Base-by-base conservation (phyloP, 2,888 invertebrate genomes). In the Oasisia sp. region DNA sequence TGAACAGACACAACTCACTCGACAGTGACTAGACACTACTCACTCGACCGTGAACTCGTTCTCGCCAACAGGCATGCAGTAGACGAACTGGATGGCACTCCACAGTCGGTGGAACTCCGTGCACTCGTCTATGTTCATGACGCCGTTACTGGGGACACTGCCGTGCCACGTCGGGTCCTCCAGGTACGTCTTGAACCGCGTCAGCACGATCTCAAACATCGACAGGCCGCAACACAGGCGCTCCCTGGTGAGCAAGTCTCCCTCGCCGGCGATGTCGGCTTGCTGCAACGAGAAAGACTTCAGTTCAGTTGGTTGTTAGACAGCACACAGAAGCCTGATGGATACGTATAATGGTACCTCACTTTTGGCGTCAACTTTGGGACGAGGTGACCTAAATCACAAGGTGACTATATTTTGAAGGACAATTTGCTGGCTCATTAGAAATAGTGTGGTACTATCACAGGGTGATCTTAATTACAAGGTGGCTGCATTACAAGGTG, bases 71-170 rank as follows among this genome's bases (percentile, higher is more conserved):
- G 99, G 99, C 95, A 99, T 98, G 96, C 99, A 99, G 96, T 99
- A 99, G 92, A 99, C 98, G 97, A 99, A 99, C 96, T 99, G 99
- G 58, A 99, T 97, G 0, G 99, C 99, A 0, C 99, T 99, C 99
- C 99, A 99, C 91, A 99, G 97, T 19, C 96, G 94, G 97, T 99
- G 99, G 96, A 99, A 99, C 97, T 99, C 99, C 1, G 98, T 98
- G 95, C 99, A 99, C 96, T 99, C 99, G 96, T 99, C 99, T 0
- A 99, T 98, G 96, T 99, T 98, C 97, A 99, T 98, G 32, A 99
- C 99, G 92, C 99, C 98, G 27, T 74, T 74, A n/a, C 74, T 74
- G 5, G 99, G 98, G 0, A 95, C 94, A 89, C 98, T 97, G 14
- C 98, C 98, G 74, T 98, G 97, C 99, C 99, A 99, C 92, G 98